Evolutionary conservation across 2,888 invertebrate genomes (phyloP), one percentile per base, ranked within the genome.

Genomic region (Drosophila demipolita): DNA sequence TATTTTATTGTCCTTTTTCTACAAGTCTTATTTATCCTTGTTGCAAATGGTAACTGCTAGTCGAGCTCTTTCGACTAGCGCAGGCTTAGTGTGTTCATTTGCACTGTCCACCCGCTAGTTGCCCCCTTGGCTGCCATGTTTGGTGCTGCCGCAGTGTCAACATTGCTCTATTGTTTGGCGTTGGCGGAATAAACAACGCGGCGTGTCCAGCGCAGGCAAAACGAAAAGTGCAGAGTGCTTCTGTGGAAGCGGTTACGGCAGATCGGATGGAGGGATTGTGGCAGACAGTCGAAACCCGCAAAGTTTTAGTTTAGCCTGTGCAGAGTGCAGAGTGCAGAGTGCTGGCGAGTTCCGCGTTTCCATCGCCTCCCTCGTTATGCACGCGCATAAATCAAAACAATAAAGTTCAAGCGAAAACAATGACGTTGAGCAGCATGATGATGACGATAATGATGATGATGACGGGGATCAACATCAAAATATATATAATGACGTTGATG

Each of bases 301-400:
- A 85, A 87, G 85, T 85, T 87, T 85, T 83, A 82, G 83, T 78
- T 84, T 75, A 73, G 74, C 72, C 70, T 38, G 66, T 71, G 76
- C 83, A 69, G 68, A 35, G 40, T 48, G 15, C 48, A 26, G 26
- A 26, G 26, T 26, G 29, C 8, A 17, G 63, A 52, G 36, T 52
- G 45, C 20, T 45, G 65, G 70, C 63, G 55, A 40, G 54, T 60
- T 53, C 50, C 62, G 59, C 49, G 50, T 55, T 55, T 29, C n/a
- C 38, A 26, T 29, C 36, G 7, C 55, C 38, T n/a, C 54, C 48
- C 55, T 70, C 63, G 75, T 68, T 73, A 64, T 83, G 83, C 82
- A 63, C 72, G 82, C 83, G 87, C 89, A 87, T 87, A 87, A 87
- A 87, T 87, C 87, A 89, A 89, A 89, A 89, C 87, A 87, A 89